Evolutionary conservation across 2,888 invertebrate genomes (phyloP).

Genomic region (Panzeria rudis): DNA sequence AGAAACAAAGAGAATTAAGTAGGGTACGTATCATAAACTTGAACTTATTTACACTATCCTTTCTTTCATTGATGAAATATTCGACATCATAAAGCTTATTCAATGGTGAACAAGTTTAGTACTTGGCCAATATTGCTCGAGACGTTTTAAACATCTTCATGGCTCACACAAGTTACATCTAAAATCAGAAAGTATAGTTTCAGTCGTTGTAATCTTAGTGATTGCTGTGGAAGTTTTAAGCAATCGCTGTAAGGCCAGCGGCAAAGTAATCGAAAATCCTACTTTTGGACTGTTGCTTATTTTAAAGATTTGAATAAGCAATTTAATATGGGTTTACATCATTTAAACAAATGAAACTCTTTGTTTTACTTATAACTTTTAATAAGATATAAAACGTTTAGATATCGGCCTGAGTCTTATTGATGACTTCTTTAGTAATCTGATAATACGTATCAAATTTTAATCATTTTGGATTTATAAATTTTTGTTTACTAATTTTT

Average conservation of each 20-base stretch:
- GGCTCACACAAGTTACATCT: slow-evolving; percentile 76
- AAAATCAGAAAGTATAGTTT: slow-evolving; percentile 75
- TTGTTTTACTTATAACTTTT: slow-evolving; percentile 36
- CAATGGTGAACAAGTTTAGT: slow-evolving; percentile 71
- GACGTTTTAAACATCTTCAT: slow-evolving; percentile 73
- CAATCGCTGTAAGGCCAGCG: slow-evolving; percentile 83
- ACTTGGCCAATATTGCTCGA: slow-evolving; percentile 76
- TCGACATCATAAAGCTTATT: slow-evolving; percentile 82
- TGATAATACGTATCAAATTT: slow-evolving; percentile 75
- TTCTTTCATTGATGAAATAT: slow-evolving; percentile 81
- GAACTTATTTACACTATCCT: background rate
- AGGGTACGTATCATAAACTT: slow-evolving; percentile 76
- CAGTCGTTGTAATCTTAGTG: slow-evolving; percentile 84
- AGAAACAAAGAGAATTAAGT: slow-evolving; percentile 84
- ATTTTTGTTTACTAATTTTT: background rate
- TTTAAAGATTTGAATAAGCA: slow-evolving; percentile 71
- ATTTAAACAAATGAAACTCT: slow-evolving; percentile 43
- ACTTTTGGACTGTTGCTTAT: slow-evolving; percentile 78
- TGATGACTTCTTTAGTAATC: slow-evolving; percentile 84
- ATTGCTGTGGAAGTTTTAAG: slow-evolving; percentile 75
- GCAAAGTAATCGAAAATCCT: slow-evolving; percentile 75
- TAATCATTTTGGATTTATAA: background rate
- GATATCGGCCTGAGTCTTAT: slow-evolving; percentile 76
- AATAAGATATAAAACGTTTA: slow-evolving; percentile 68
- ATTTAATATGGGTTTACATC: slow-evolving; percentile 77